Percentiles rank a stretch among this genome's conserved stretches.
These are phyloP conservation scores for Amniataba percoides DNA, from an alignment of 2,797 vertebrate species.

Conservation along the genomic window DNA sequence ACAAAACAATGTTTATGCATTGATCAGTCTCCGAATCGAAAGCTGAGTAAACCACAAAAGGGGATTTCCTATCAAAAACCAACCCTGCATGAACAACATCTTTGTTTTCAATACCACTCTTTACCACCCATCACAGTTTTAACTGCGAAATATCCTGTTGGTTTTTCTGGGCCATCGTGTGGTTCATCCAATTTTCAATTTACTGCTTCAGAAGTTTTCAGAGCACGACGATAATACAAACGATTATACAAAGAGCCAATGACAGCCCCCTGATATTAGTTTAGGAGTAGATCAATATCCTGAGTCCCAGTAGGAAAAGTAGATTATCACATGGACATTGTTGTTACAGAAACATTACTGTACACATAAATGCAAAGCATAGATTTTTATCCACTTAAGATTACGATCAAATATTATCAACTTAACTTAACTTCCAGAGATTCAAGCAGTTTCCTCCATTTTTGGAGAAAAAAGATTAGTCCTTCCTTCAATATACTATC, in stretches of 20 bases:
- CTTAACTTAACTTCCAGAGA: too few species aligned
- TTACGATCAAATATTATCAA: too few species aligned
- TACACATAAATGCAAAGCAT: too few species aligned
- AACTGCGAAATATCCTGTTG: neutral
- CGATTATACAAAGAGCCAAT: neutral
- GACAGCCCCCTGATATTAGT: neutral
- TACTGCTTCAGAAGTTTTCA: slow-evolving; percentile 22
- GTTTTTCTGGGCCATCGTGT: slow-evolving; percentile 12
- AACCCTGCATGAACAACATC: neutral
- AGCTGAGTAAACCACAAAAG: neutral
- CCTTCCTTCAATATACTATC: too few species aligned
- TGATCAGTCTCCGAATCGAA: neutral
- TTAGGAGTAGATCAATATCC: neutral
- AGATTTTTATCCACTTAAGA: too few species aligned
- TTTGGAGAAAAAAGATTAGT: too few species aligned
- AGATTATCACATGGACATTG: too few species aligned
- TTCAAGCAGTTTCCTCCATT: too few species aligned
- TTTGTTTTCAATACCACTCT: neutral
- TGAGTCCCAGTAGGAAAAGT: too few species aligned
- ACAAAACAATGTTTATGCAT: neutral
- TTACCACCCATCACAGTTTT: neutral
- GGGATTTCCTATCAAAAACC: neutral
- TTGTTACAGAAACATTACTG: too few species aligned
- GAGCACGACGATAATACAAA: too few species aligned
- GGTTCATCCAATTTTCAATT: slow-evolving; percentile 23